Percentiles rank a stretch among this genome's conserved stretches.
These are phyloP conservation scores for Ictalurus furcatus DNA, from an alignment of 2,113 vertebrate genomes.

Conservation along the genomic window DNA sequence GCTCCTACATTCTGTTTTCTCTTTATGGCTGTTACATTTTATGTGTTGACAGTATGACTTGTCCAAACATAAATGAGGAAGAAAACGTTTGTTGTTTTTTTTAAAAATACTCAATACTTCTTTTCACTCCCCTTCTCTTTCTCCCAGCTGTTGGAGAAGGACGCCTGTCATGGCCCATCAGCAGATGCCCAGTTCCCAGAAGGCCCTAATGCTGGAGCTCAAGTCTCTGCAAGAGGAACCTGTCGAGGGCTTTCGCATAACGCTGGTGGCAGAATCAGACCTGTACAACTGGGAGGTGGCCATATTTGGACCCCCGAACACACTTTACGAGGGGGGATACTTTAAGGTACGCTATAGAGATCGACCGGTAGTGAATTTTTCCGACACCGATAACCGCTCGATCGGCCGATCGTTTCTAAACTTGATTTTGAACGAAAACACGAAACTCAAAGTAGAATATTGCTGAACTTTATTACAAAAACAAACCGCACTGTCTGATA, in stretches of 20 bases:
- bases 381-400: too few species aligned
- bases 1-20: background rate
- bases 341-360: conserved; percentile 80
- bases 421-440: too few species aligned
- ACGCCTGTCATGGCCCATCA: conserved; percentile 86
- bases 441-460: too few species aligned
- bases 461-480: too few species aligned
- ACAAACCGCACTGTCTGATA: too few species aligned
- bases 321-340: conserved; percentile 91
- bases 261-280: conserved; percentile 90
- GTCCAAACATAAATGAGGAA: background rate
- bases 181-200: conserved; percentile 94
- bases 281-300: conserved; percentile 97
- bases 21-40: background rate
- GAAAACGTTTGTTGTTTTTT: too few species aligned
- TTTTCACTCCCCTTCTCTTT: background rate
- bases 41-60: background rate
- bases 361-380: too few species aligned
- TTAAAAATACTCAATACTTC: background rate
- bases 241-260: conserved; percentile 93
- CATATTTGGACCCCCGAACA: conserved; percentile 93
- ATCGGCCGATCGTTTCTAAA: too few species aligned
- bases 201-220: conserved; percentile 94
- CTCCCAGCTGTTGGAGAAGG: conserved; percentile 53
- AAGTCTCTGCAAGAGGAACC: conserved; percentile 94